Base-by-base conservation (phyloP, 2,113 vertebrate species). In the Formicarius rufipectus region DNA sequence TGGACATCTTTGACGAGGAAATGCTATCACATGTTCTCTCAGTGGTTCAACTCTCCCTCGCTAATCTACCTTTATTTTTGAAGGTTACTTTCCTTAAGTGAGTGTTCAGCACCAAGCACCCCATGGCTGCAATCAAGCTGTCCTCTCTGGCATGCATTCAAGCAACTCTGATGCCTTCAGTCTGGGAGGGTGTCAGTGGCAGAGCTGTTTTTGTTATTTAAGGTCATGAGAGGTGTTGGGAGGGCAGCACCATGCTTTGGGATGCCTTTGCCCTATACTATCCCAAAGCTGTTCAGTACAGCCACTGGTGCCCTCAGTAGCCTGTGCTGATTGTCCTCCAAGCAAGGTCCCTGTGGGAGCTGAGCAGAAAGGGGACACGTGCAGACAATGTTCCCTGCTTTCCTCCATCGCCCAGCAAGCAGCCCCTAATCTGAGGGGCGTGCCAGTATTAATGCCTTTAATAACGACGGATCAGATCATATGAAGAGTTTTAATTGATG, bases 401-500 rank as follows among this genome's bases (percentile, higher is more conserved):
- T 93, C 91, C 88, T 93, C 90, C 92, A 83, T 94, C 33, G 84
- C 96, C 95, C 12, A 47, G 95, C 84, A 93, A 97, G 95, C 93
- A 97, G 96, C 88, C 96, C 97, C 95, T 98, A 97, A 98, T 97
- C 95, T 95, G 93, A 97, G 97, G 93, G 97, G 97, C 91, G 97
- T 97, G 96, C 91, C 94, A 45, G 84, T 94, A 97, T 97, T 96
- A 97, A 96, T 97, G 96, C 95, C 95, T 96, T 96, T 97, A 97
- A 97, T 97, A 98, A 97, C 95, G 94, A 96, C 33, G 6, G 96
- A 96, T 96, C 97, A 96, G 94, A 96, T 94, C 83, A 73, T 96
- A 97, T 97, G 92, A 96, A 96, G 92, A 93, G 93, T 96, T 97
- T 98, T 97, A 97, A 98, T 97, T 97, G 96, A 97, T 98, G 97